Percentiles rank a stretch among this genome's conserved stretches.
Evolutionary conservation across 2,113 vertebrate genomes (phyloP).

Genomic region (Pterocles gutturalis): DNA sequence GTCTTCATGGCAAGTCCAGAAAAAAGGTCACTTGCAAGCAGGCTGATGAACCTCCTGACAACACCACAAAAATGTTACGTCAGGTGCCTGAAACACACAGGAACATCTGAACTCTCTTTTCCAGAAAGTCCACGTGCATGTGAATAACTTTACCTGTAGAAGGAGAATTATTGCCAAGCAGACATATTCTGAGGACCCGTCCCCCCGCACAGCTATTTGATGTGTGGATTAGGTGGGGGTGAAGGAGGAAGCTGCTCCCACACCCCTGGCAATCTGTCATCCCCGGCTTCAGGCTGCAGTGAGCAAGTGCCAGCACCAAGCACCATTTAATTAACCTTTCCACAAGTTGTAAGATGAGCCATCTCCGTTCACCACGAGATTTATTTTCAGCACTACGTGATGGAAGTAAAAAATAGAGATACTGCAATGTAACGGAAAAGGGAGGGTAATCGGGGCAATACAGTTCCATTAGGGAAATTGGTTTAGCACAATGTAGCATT

Average conservation of each 20-base stretch:
- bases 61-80: neutral
- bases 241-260: neutral
- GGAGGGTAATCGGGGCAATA: neutral
- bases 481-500: neutral
- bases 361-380: neutral
- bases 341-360: slow-evolving; percentile 41
- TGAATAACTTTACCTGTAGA: neutral
- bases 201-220: neutral
- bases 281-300: neutral
- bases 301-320: slow-evolving; percentile 25
- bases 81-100: neutral
- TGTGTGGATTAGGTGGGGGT: neutral
- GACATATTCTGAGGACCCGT: rapidly evolving
- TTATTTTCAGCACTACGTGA: slow-evolving; percentile 2
- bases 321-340: slow-evolving; percentile 62
- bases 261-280: neutral
- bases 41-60: neutral
- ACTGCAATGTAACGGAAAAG: neutral
- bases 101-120: neutral
- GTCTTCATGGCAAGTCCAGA: neutral
- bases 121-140: neutral
- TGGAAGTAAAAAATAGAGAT: slow-evolving; percentile 39
- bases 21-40: neutral
- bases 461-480: neutral
- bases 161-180: rapidly evolving